Evolutionary conservation across 2,888 invertebrate genomes (phyloP).

Genomic region (Lepidochitona cinerea): DNA sequence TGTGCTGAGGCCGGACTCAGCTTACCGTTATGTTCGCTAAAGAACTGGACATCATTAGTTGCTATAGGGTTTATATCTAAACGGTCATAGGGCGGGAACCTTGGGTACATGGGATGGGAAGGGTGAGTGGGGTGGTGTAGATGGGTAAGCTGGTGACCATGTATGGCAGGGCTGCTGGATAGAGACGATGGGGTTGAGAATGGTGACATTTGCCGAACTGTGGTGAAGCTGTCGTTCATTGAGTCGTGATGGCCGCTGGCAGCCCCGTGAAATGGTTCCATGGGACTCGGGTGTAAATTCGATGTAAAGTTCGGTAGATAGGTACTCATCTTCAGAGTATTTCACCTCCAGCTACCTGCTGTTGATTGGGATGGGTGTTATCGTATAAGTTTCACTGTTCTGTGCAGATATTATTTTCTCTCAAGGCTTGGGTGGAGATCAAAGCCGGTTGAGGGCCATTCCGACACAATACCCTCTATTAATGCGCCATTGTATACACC

Average conservation of each 20-base stretch:
- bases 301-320: conserved; percentile 4
- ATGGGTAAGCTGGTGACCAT: not conserved
- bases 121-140: conserved; percentile 1
- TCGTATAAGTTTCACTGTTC: too few species aligned
- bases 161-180: not conserved
- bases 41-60: not conserved
- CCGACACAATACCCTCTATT: not conserved
- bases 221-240: conserved; percentile 5
- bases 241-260: conserved; percentile 6
- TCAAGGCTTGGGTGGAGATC: not conserved
- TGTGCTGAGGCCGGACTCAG: not conserved
- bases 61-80: conserved; percentile 13
- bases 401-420: too few species aligned
- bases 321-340: not conserved
- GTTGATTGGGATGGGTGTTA: too few species aligned
- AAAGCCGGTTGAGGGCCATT: not conserved
- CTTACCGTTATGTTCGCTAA: not conserved
- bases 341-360: too few species aligned
- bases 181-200: conserved; percentile 9
- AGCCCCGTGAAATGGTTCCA: conserved; percentile 1
- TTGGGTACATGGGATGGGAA: conserved; percentile 17
- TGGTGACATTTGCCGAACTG: conserved; percentile 17
- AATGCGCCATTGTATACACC: not conserved
- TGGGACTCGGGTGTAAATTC: not conserved
- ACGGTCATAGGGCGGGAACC: conserved; percentile 27